Evolutionary conservation across 2,888 invertebrate species (phyloP).

Genomic region (Lobophora halterata): DNA sequence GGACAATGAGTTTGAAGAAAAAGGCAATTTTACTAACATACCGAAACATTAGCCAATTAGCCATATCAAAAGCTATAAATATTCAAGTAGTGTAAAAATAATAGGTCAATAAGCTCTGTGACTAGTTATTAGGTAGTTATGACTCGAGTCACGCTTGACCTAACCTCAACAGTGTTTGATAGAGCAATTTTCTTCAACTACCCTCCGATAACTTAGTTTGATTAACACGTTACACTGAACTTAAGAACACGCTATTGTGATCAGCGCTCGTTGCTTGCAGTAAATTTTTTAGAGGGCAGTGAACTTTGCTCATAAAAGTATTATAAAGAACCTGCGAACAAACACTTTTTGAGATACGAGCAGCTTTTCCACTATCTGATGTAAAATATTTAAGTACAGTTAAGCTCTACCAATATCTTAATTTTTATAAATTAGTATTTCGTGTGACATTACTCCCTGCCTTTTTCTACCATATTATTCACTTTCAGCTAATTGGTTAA

Average conservation of each 20-base stretch:
- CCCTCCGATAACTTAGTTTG: slow-evolving; percentile 46
- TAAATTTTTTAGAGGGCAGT: slow-evolving; percentile 14
- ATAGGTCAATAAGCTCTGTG: slow-evolving; percentile 51
- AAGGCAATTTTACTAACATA: slow-evolving; percentile 20
- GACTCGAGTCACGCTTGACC: slow-evolving; percentile 58
- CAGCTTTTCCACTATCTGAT: too few species aligned
- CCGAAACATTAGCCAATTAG: slow-evolving; percentile 21
- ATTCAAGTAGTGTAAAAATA: slow-evolving; percentile 56
- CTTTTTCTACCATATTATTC: too few species aligned
- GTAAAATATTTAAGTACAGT: too few species aligned
- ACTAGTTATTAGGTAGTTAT: slow-evolving; percentile 57
- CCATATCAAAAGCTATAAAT: slow-evolving; percentile 48
- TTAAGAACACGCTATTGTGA: slow-evolving; percentile 33
- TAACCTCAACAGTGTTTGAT: slow-evolving; percentile 46
- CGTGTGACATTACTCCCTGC: too few species aligned
- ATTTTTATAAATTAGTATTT: too few species aligned
- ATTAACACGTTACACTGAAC: slow-evolving; percentile 52
- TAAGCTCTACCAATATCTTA: too few species aligned
- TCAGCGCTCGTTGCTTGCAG: slow-evolving; percentile 27
- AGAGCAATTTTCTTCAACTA: slow-evolving; percentile 64
- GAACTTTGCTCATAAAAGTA: slow-evolving; percentile 24
- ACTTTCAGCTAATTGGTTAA: too few species aligned
- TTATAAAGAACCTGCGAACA: slow-evolving; percentile 1
- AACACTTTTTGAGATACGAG: slow-evolving; percentile 1
- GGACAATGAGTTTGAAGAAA: slow-evolving; percentile 1